Conservation (phyloP, 2,888 invertebrate genomes). For the Polydrusus tereticollis region DNA sequence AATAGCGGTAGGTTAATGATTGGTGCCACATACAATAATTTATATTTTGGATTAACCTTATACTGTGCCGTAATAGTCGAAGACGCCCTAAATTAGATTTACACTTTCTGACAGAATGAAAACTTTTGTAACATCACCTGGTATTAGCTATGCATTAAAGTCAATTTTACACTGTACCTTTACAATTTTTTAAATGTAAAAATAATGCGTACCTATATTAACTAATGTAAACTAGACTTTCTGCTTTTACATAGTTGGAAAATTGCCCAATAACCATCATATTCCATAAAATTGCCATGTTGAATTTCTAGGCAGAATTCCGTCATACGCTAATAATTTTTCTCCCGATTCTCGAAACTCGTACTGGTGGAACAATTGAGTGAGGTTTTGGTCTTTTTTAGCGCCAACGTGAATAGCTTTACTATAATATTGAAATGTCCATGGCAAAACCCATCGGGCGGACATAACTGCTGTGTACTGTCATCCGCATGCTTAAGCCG, state of each 20-base stretch:
- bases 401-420: slow-evolving; percentile 57
- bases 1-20: too few relatives aligned
- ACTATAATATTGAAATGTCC: slow-evolving; percentile 65
- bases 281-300: slow-evolving; percentile 2
- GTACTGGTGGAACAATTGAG: slow-evolving; percentile 22
- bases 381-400: slow-evolving; percentile 54
- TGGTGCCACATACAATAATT: too few relatives aligned
- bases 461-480: slow-evolving; percentile 63
- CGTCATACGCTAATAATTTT: slow-evolving; percentile 33
- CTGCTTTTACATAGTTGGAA: neutral
- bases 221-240: neutral
- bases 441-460: slow-evolving; percentile 63
- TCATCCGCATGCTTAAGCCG: slow-evolving; percentile 62
- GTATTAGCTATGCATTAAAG: too few relatives aligned
- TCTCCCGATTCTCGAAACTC: slow-evolving; percentile 20
- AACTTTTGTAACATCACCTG: too few relatives aligned
- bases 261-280: neutral
- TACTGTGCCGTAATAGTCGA: too few relatives aligned
- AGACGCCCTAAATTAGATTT: too few relatives aligned
- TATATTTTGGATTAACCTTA: too few relatives aligned
- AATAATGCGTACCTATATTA: too few relatives aligned
- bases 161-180: too few relatives aligned
- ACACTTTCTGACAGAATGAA: too few relatives aligned
- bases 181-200: too few relatives aligned
- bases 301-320: slow-evolving; percentile 12